Evolutionary conservation across 2,113 vertebrate genomes (phyloP), one percentile per base, ranked within the genome.

Genomic region (Paracanthobrama guichenoti): DNA sequence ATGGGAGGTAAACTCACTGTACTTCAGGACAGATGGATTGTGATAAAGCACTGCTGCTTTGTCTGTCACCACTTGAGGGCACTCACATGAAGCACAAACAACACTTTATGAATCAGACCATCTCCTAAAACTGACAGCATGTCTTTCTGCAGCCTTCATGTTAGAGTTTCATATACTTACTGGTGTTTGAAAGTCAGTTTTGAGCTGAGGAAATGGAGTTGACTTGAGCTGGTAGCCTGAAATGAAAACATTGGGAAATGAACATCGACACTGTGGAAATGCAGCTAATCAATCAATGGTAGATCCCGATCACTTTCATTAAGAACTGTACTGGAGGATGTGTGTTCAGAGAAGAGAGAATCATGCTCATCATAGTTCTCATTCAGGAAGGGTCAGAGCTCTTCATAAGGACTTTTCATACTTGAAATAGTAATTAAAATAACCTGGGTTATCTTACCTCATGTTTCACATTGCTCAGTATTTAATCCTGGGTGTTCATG

Each of bases 51-150:
- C 67, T 44, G 39, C 39, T 46, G 39, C 22, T 14, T 46, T 11
- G 3, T 48, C 12, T 48, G 67, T 73, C 22, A 48, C 71, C 71
- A 73, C 71, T 16, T 16, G 71, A 73, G 71, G 71, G 71, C 71
- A 48, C 35, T 42, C 35, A 2, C 18, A 12, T 46, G 42, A 73
- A 73, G 69, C 69, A 44, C 39, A 72, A 12, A 44, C 67, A 72
- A n/a, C 22, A 14, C 42, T 8, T 16, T 5, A 20, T 44, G 20
- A 72, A 26, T 24, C 59, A 2, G n/a, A 8, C 53, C 59, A 60
- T 60, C 57, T 26, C 4, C 0, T 6, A 7, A 31, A 24, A 8
- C 69, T 24, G 31, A 69, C 18, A 67, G 64, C 64, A 16, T 69
- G 66, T 69, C 20, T 69, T 22, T 69, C 35, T 42, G 18, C 31